Base-by-base conservation (phyloP, 1,140 invertebrate species). In the Drosophila orosa region DNA sequence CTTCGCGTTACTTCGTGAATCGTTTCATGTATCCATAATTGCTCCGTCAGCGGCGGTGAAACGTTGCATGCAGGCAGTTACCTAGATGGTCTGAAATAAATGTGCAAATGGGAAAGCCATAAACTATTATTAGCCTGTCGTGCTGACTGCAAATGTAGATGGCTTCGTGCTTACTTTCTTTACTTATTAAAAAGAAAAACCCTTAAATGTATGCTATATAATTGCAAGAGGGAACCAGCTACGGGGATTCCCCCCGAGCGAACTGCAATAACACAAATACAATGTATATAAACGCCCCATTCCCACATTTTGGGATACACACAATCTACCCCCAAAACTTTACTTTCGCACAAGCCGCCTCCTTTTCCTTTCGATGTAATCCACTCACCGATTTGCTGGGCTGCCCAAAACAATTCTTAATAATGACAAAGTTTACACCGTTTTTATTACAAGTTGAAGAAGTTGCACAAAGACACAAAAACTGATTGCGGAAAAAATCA, bases 21-120 rank as follows among this genome's bases (percentile, higher is more conserved):
- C 39, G 61, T 25, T 79, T 79, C 75, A 86, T 87, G 83, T 83
- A 87, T 79, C 62, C 82, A 87, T 82, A 82, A 75, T 72, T 65
- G 77, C 56, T 82, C 48, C 24, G 50, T 58, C 35, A 58, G 31
- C 19, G 48, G 54, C 66, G 54, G 25, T 58, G 66, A 61, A 87
- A 87, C 69, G 50, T 77, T 74, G 44, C 47, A 42, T 63, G 33
- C 19, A 50, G 31, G 22, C 4, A 42, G 59, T 42, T 73, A 5
- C 65, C 50, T 62, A 69, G 50, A 67, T 69, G 56, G 22, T 55
- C 74, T 77, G 44, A 31, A 52, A 54, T 35, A 27, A 29, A 5
- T 24, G 17, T 3, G 13, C n/a, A 65, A 60, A 44, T 24, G 58
- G 31, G 10, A 33, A 31, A 39, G 33, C 3, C 1, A 37, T 29